Conservation (phyloP, 1,140 invertebrate species). For the Philopotamus ludificatus region DNA sequence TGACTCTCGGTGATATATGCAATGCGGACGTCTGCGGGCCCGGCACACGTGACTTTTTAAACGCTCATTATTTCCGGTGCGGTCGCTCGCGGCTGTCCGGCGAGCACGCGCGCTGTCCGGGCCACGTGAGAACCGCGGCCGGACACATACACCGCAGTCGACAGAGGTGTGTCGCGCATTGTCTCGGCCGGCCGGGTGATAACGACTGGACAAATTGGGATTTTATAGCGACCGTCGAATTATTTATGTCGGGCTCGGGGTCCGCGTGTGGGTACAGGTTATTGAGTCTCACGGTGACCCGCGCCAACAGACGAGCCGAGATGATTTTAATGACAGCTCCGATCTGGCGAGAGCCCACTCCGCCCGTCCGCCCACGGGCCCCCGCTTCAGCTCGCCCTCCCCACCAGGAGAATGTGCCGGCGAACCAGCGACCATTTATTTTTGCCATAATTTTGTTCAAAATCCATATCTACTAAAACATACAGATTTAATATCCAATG, state of each 20-base stretch:
- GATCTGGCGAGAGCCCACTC: slow-evolving; percentile 7
- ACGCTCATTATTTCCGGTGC: slow-evolving; percentile 14
- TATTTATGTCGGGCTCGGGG: too few relatives aligned
- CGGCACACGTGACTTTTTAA: slow-evolving; percentile 1
- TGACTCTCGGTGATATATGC: slow-evolving; percentile 3
- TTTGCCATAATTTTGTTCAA: not conserved
- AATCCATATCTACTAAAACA: too few relatives aligned
- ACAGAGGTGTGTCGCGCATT: not conserved
- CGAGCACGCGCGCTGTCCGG: slow-evolving; percentile 11
- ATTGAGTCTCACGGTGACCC: slow-evolving; percentile 24
- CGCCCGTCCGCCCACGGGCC: slow-evolving; percentile 23
- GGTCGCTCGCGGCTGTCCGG: not conserved
- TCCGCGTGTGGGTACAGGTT: slow-evolving; percentile 6
- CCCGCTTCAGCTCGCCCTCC: not conserved
- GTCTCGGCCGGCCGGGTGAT: too few relatives aligned
- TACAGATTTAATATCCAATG: too few relatives aligned
- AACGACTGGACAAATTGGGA: too few relatives aligned
- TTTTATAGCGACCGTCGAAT: too few relatives aligned
- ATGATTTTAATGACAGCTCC: slow-evolving; percentile 30
- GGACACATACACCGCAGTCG: not conserved
- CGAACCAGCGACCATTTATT: not conserved
- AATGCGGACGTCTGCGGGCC: not conserved
- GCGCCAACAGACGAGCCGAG: slow-evolving; percentile 15
- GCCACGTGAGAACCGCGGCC: slow-evolving; percentile 18
- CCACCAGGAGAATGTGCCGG: not conserved